Percentiles rank a stretch among this genome's conserved stretches.
Conservation (phyloP, 2,888 invertebrate genomes). For the Keiferia lycopersicella region DNA sequence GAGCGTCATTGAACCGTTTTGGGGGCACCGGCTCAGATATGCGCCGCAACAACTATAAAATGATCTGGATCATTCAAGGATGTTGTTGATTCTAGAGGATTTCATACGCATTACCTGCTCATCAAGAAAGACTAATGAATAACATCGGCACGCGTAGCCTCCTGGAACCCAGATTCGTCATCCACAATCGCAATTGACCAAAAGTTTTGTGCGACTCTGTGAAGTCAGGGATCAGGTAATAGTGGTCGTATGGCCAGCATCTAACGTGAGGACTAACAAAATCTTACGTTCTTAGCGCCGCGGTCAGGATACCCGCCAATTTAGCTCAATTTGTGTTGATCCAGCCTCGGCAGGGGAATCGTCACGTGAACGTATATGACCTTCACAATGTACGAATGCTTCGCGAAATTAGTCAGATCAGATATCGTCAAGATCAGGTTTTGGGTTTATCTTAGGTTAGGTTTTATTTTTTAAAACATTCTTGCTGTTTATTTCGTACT, state of each 20-base stretch:
- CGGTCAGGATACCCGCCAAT: slow-evolving; percentile 43
- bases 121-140: too few species aligned
- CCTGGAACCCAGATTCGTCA: too few species aligned
- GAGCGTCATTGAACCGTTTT: slow-evolving; percentile 56
- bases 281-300: slow-evolving; percentile 40
- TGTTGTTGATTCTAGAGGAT: background rate
- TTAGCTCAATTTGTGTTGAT: slow-evolving; percentile 43
- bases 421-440: slow-evolving; percentile 5
- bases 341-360: slow-evolving; percentile 27
- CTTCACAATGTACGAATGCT: slow-evolving; percentile 28
- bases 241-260: slow-evolving; percentile 9
- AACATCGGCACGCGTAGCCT: background rate
- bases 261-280: slow-evolving; percentile 38
- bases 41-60: slow-evolving; percentile 13
- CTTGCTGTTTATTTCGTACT: too few species aligned
- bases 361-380: slow-evolving; percentile 33
- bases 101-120: too few species aligned
- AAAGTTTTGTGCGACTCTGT: too few species aligned
- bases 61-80: background rate
- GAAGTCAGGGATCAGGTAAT: background rate
- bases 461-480: too few species aligned
- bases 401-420: slow-evolving; percentile 11
- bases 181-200: too few species aligned
- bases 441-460: background rate
- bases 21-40: slow-evolving; percentile 45